A percentile compares a stretch with the other conserved stretches of the same genome.
Conservation (phyloP, 1,140 invertebrate genomes). For the Zaprionus gabonicus region DNA sequence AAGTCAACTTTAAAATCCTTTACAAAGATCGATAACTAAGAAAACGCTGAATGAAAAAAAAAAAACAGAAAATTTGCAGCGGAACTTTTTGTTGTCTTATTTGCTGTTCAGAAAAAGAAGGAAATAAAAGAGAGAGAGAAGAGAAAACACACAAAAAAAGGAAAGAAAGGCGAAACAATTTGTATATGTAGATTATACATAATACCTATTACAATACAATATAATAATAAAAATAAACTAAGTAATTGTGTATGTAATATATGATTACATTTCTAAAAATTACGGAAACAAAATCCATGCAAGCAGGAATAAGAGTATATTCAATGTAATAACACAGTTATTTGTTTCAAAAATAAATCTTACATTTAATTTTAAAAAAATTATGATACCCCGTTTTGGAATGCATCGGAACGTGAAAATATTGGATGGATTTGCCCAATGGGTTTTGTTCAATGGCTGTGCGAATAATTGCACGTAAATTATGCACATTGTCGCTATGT, state of each 20-base stretch:
- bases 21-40: conserved; percentile 41
- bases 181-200: conserved; percentile 67
- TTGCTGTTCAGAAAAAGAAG: conserved; percentile 23
- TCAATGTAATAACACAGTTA: conserved; percentile 84
- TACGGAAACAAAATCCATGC: conserved; percentile 50
- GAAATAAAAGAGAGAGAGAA: conserved; percentile 30
- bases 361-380: conserved; percentile 81
- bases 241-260: conserved; percentile 83
- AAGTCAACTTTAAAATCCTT: conserved; percentile 54
- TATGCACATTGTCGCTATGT: conserved; percentile 45
- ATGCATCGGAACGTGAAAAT: conserved; percentile 13
- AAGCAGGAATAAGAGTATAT: conserved; percentile 76
- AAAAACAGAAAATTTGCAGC: conserved; percentile 23
- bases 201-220: conserved; percentile 57
- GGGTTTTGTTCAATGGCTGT: conserved; percentile 24
- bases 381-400: conserved; percentile 20
- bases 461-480: conserved; percentile 74
- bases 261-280: conserved; percentile 75
- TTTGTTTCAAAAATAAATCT: conserved; percentile 85
- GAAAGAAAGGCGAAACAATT: conserved; percentile 29
- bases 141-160: conserved; percentile 10
- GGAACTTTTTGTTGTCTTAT: conserved; percentile 34
- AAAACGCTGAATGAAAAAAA: conserved; percentile 10
- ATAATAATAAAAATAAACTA: conserved; percentile 28
- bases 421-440: conserved; percentile 1